Evolutionary conservation across 1,140 invertebrate genomes (phyloP).

Genomic region (Neomicropteryx cornuta): DNA sequence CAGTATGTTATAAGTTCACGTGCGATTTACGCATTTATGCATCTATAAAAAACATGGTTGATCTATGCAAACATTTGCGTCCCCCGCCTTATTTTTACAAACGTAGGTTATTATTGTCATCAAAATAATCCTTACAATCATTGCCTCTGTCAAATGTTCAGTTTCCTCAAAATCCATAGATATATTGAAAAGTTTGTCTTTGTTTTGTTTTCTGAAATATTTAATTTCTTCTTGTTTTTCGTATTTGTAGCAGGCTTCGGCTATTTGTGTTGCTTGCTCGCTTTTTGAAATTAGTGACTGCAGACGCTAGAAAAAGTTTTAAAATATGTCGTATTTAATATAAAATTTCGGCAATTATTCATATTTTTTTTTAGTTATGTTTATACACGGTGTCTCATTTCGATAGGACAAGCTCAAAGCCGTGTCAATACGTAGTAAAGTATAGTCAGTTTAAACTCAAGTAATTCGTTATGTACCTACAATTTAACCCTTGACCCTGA

Average conservation of each 20-base stretch:
- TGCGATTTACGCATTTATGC: too few relatives aligned
- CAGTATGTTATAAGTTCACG: too few relatives aligned
- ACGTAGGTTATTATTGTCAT: too few relatives aligned
- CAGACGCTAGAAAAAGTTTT: slow-evolving; percentile 23
- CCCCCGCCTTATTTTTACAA: too few relatives aligned
- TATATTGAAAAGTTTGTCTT: slow-evolving; percentile 13
- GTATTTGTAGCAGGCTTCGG: slow-evolving; percentile 32
- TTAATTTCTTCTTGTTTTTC: slow-evolving; percentile 28
- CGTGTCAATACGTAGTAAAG: not conserved
- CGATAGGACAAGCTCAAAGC: not conserved
- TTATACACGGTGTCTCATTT: not conserved
- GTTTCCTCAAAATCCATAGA: slow-evolving; percentile 9
- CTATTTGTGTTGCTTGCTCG: slow-evolving; percentile 28
- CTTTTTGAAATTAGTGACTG: slow-evolving; percentile 24
- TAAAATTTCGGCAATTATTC: not conserved
- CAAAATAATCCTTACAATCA: slow-evolving; percentile 23
- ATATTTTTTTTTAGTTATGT: not conserved
- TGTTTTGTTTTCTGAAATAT: too few relatives aligned
- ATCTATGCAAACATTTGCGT: too few relatives aligned
- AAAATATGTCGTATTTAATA: slow-evolving; percentile 2
- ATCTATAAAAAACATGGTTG: too few relatives aligned
- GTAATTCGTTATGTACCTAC: too few relatives aligned
- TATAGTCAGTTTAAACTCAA: slow-evolving; percentile 11
- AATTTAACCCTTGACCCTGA: too few relatives aligned
- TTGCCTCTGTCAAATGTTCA: slow-evolving; percentile 22